Evolutionary conservation across 2,888 invertebrate genomes (phyloP), one percentile per base, ranked within the genome.

Genomic region (Biston stratarius): DNA sequence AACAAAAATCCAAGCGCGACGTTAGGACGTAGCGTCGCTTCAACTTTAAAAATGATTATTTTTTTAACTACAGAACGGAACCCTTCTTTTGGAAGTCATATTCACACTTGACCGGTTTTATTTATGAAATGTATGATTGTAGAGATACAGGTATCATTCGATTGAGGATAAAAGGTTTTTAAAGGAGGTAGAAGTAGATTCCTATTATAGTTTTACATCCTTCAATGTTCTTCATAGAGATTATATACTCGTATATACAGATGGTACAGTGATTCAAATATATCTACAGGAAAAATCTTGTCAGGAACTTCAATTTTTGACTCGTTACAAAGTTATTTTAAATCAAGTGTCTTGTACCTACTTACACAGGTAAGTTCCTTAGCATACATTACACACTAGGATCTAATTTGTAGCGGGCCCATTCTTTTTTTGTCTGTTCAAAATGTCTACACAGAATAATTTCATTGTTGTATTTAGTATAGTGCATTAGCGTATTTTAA

Each of bases 91-190:
- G 24, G 24, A 24, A 24, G 24, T 24, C 24, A 24, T 24, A 24
- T 24, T 24, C 24, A 24, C 24, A 24, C 24, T 24, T 24, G 24
- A 24, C 24, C 24, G 24, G 3, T 24, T 24, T 24, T 3, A 24
- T 24, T 24, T 24, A 24, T 24, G 24, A 24, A 24, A 24, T 24
- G 24, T 24, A 38, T 38, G 38, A 8, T 6, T 38, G 78, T 75
- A 75, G 66, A 75, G 73, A 80, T 81, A 78, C 80, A 80, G 69
- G 72, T 74, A 73, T 73, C 75, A 79, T 77, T 78, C 76, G 58
- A 59, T 53, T 58, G 49, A 65, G 70, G 49, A 61, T 53, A 53
- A 69, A 62, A 36, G 12, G 33, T 49, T 49, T 33, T 5, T 49
- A 33, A 10, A 24, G 24, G 24, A 24, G 24, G 24, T 33, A 47